Percentiles rank a stretch among this genome's conserved stretches.
phyloP scores from a whole-genome alignment of 2,797 vertebrate species.

The Borostomias antarcticus region DNA sequence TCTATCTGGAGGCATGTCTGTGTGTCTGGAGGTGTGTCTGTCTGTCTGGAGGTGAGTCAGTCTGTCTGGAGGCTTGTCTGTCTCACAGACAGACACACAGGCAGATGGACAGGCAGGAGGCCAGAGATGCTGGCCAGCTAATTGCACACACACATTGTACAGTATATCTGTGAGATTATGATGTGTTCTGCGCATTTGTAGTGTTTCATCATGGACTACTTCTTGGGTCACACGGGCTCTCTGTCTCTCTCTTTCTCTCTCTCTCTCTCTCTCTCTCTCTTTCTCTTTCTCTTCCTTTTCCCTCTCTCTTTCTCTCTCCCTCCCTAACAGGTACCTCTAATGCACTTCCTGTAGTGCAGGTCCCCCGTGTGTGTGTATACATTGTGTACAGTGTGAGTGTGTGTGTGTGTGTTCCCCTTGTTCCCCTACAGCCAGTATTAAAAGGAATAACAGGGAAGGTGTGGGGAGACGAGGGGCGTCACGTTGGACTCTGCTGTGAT shows the following conservation, averaged over 20 bases:
- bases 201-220: background rate
- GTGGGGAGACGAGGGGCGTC: conserved; percentile 71
- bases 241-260: background rate
- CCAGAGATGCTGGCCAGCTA: no score
- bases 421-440: conserved; percentile 64
- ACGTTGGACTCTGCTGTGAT: conserved; percentile 65
- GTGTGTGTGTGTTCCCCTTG: conserved; percentile 43
- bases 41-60: no score
- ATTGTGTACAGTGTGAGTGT: background rate
- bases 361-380: conserved; percentile 25
- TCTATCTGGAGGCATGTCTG: conserved; percentile 37
- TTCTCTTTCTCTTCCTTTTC: no score
- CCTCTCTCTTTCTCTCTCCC: background rate
- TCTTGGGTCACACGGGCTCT: no score
- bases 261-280: no score
- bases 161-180: background rate
- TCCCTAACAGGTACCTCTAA: conserved; percentile 46
- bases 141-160: no score
- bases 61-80: no score
- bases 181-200: background rate
- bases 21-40: conserved; percentile 24
- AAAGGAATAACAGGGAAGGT: conserved; percentile 73
- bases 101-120: no score
- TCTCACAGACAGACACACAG: no score
- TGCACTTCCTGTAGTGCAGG: conserved; percentile 39